Evolutionary conservation across 2,113 vertebrate species (phyloP).

Genomic region (Protobothrops flavoviridis): DNA sequence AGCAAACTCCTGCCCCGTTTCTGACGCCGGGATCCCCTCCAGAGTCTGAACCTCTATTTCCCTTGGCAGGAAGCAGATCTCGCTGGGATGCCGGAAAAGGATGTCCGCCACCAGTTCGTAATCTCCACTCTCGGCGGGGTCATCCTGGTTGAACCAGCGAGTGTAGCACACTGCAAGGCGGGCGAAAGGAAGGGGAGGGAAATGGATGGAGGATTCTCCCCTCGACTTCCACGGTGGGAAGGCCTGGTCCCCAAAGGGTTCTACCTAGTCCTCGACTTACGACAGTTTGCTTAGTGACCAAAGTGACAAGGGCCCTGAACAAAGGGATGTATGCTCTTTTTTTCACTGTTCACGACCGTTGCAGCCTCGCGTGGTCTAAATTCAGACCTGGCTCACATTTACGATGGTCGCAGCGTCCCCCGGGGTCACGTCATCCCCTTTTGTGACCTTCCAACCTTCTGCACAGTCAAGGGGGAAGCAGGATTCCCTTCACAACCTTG

Average conservation of each 20-base stretch:
- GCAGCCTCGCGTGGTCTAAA: too few relatives aligned
- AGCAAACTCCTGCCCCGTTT: not conserved
- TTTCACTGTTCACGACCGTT: too few relatives aligned
- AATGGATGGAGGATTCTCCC: not conserved
- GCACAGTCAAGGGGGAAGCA: too few relatives aligned
- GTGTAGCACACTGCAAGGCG: constrained; percentile 52
- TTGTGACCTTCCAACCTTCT: too few relatives aligned
- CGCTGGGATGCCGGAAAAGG: constrained; percentile 22
- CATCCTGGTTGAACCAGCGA: constrained; percentile 58
- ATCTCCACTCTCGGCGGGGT: constrained; percentile 45
- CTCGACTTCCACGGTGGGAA: too few relatives aligned
- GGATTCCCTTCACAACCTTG: too few relatives aligned
- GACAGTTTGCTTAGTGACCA: not conserved
- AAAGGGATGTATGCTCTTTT: too few relatives aligned
- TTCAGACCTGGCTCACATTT: too few relatives aligned
- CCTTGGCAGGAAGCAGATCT: constrained; percentile 49
- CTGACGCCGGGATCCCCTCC: constrained; percentile 8
- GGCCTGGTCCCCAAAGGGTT: not conserved
- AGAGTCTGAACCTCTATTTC: constrained; percentile 56
- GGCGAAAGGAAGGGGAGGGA: not conserved
- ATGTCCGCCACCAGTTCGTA: constrained; percentile 49
- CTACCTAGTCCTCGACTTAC: not conserved
- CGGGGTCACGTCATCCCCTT: too few relatives aligned
- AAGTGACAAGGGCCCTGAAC: too few relatives aligned
- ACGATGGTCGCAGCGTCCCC: too few relatives aligned